phyloP scores from a whole-genome alignment of 2,888 invertebrate species.

The Reticulitermes lucifugus region DNA sequence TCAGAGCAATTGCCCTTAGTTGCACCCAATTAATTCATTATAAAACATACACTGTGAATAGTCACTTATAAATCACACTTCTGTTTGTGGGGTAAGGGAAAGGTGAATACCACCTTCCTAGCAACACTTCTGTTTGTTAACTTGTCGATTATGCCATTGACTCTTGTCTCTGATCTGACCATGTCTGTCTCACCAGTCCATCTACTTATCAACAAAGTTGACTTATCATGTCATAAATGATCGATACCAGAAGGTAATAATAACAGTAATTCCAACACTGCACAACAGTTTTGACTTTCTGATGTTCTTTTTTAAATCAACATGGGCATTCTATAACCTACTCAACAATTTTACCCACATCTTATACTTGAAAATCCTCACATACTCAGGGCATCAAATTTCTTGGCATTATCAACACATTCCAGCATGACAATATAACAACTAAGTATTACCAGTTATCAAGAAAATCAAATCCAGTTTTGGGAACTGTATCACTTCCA shows the following conservation, averaged over 20 bases:
- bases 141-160: neutral
- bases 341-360: no score
- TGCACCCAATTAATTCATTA: neutral
- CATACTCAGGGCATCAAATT: neutral
- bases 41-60: no score
- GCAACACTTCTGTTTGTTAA: neutral
- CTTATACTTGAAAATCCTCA: neutral
- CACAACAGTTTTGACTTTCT: no score
- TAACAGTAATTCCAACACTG: no score
- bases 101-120: neutral
- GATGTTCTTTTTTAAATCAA: no score
- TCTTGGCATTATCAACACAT: neutral
- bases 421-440: neutral
- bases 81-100: neutral
- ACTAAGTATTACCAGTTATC: constrained; percentile 66
- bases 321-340: no score
- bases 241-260: no score
- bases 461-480: constrained; percentile 69
- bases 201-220: no score
- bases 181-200: no score
- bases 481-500: constrained; percentile 66
- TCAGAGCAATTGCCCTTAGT: neutral
- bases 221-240: no score
- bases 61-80: neutral
- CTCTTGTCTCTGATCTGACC: no score